Base-by-base conservation (phyloP, 2,888 invertebrate genomes). In the Eubasilissa splendida region DNA sequence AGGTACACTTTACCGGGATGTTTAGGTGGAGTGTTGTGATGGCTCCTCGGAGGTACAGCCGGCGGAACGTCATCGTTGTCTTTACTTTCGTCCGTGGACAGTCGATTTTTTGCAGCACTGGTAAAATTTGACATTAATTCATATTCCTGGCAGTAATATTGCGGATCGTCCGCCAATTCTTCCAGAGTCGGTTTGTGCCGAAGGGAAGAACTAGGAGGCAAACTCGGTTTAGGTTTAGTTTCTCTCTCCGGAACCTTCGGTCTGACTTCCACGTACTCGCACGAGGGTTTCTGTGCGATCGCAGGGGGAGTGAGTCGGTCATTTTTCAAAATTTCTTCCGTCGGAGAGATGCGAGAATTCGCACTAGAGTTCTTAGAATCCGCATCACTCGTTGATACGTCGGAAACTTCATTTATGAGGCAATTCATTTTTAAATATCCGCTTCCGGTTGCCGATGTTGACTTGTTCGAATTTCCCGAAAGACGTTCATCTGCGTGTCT, bases 341-440 rank as follows among this genome's bases (percentile, higher is more conserved):
- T 59, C 8, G 77, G 77, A 52, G 70, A 77, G 22, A 50, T 77
- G 31, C 58, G 50, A 58, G 52, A 33, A 14, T 14, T 7, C 10
- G 52, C 42, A 4, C 50, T 10, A 4, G 22, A 53, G 53, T 14
- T 7, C 11, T 11, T n/a, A 11, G n/a, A 58, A 58, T 58, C 58
- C 42, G 4, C 42, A 42, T 42, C 42, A 42, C 42, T 42, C 4
- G 42, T 42, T 42, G 42, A 42, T 42, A 42, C 42, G 80, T 88
- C 89, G 77, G 87, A 87, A 42, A 87, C 88, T 83, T 89, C 89
- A 85, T 88, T 88, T 83, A 88, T 88, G 83, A 89, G 86, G 84
- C 89, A 88, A 58, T 89, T 88, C 90, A 90, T 90, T 83, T 89
- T 87, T 84, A 90, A 88, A 86, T 90, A 90, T 11, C 90, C 90